Base-by-base conservation (phyloP, 1,140 invertebrate genomes). In the Neomicropteryx cornuta region DNA sequence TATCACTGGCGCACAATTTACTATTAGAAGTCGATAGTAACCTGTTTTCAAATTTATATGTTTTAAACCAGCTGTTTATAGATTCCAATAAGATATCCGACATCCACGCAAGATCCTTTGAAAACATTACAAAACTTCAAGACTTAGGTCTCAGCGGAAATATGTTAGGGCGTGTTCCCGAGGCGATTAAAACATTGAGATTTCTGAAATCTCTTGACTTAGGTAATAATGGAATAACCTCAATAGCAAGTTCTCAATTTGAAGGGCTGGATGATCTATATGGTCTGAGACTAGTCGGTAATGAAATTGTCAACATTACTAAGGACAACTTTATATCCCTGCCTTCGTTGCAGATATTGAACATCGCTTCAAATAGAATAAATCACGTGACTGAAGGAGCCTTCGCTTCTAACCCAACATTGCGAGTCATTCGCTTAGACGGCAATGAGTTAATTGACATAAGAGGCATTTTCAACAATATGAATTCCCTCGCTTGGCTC, bases 121-220 rank as follows among this genome's bases (percentile, higher is more conserved):
- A 74, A 58, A 92, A 87, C 58, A 75, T 84, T 41, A 83, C 79
- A 4, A 77, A 70, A 53, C 68, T 92, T 3, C 77, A 83, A 51
- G 86, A 90, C 58, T 66, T 94, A 3, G 81, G 84, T 24, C 60
- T 92, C 11, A 81, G 80, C 49, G 75, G 77, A 21, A 95, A 95
- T 65, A 53, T 69, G 37, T 59, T 95, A 33, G 74, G 67, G 24
- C 70, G 74, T 46, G 72, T 95, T 28, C 87, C 89, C 8, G 69
- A 72, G 49, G 81, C 82, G 13, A 70, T 88, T 17, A 73, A 74
- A 43, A 72, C 72, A 45, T 62, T 89, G 19, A 55, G 62, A 38
- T 75, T 76, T 45, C 62, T 90, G 38, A 83, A 80, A 51, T 82
- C 77, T 3, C 62, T 90, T 22, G 83, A 88, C 64, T 66, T 88